Base-by-base conservation (phyloP, 1,140 invertebrate species). In the Brachionus plicatilis region DNA sequence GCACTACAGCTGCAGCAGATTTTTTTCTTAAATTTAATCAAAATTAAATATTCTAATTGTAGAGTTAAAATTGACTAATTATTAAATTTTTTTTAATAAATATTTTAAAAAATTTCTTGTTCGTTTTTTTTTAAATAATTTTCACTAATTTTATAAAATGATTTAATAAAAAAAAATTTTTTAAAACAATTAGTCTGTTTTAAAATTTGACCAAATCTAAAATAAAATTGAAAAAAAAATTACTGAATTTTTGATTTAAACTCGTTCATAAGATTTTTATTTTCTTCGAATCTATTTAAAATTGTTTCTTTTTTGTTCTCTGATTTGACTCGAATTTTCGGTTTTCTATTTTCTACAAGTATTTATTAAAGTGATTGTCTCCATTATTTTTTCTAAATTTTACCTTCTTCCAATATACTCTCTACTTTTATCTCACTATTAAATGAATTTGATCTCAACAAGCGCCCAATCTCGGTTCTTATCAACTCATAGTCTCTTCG, bases 371-470 rank as follows among this genome's bases (percentile, higher is more conserved):
- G 4, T 37, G 7, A 7, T 7, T 3, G 33, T 37, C 0, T 0
- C 1, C 27, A 37, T 37, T 37, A 4, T 37, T 37, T 37, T 37
- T 60, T n/a, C 17, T 33, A 33, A 80, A 20, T 47, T 17, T 14
- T 43, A 85, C 83, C 83, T 37, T 84, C 53, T 86, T 88, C 87
- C 33, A 87, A 86, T 27, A 87, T 86, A 87, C 87, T 88, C 76
- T 89, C 89, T 0, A 88, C 87, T 84, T 87, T 85, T 1, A 89
- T 87, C 4, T 88, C 88, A 72, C 88, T 88, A 85, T 89, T 89
- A 70, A 89, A 89, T 33, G 88, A 88, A 83, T 89, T 86, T 11
- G 88, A 88, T 66, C 88, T 80, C 50, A 89, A 83, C 84, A 89
- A 87, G 85, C 88, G 86, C 70, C 88, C 88, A 78, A 89, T 87